These are phyloP conservation scores for Chaetorhynchus papuensis DNA, from an alignment of 2,113 vertebrate species.

Conservation along the genomic window DNA sequence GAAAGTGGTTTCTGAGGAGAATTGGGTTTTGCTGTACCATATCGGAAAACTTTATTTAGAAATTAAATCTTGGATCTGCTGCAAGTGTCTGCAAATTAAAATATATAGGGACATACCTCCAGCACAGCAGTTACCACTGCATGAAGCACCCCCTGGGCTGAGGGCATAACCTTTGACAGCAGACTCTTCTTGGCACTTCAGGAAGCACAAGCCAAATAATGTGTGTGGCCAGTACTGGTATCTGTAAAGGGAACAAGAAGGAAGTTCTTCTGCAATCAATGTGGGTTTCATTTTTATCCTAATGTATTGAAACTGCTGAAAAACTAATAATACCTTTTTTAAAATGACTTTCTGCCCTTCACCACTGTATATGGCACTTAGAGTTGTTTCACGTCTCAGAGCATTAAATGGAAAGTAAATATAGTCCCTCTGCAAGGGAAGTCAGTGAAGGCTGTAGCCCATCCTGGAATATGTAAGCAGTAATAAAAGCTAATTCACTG, in stretches of 20 bases:
- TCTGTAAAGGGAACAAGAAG: neutral
- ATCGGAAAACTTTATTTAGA: neutral
- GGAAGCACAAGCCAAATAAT: neutral
- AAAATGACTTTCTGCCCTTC: neutral
- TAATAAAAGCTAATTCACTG: neutral
- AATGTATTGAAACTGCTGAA: neutral
- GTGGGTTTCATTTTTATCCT: neutral
- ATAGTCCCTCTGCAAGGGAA: neutral
- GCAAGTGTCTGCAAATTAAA: neutral
- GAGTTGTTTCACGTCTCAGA: neutral
- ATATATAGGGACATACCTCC: rapidly evolving
- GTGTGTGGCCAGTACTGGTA: neutral
- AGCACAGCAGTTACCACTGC: neutral
- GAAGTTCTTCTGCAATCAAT: neutral
- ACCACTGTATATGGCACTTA: neutral
- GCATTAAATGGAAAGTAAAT: neutral
- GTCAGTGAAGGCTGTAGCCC: neutral
- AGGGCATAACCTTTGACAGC: neutral
- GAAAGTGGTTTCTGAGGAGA: neutral
- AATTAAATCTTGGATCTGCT: neutral
- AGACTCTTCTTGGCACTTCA: neutral
- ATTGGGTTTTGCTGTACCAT: neutral
- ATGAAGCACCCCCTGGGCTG: neutral
- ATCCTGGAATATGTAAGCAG: neutral
- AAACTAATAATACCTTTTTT: neutral